A percentile compares a stretch with the other conserved stretches of the same genome.
These are phyloP conservation scores for Ictalurus punctatus DNA, from an alignment of 2,113 vertebrate genomes.

Conservation along the genomic window DNA sequence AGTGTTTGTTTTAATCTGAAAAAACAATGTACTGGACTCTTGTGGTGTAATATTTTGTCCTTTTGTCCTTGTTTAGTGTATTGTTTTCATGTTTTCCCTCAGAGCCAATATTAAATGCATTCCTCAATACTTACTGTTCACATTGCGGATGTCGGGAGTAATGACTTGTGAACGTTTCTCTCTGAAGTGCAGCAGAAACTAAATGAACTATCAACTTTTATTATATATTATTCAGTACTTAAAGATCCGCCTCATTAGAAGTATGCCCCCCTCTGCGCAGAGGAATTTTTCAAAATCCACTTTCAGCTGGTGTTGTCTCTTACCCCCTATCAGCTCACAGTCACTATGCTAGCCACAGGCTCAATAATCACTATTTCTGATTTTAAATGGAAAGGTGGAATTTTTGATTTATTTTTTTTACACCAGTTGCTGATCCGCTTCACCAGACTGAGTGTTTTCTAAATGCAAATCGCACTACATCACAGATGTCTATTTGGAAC, in stretches of 20 bases:
- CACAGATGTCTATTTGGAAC: background rate
- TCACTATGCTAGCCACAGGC: slow-evolving; percentile 85
- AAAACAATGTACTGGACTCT: background rate
- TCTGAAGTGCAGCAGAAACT: slow-evolving; percentile 94
- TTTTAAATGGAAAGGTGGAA: slow-evolving; percentile 31
- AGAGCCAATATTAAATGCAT: slow-evolving; percentile 57
- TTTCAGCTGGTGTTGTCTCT: slow-evolving; percentile 93
- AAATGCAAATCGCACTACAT: background rate
- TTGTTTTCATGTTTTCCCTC: slow-evolving; percentile 45
- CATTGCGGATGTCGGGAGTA: slow-evolving; percentile 90
- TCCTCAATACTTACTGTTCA: slow-evolving; percentile 87
- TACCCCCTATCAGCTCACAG: slow-evolving; percentile 85
- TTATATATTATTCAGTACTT: slow-evolving; percentile 99
- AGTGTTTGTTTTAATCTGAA: background rate
- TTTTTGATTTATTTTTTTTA: slow-evolving; percentile 32
- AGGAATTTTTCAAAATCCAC: slow-evolving; percentile 81
- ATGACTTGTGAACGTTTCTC: slow-evolving; percentile 94
- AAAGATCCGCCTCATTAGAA: slow-evolving; percentile 99
- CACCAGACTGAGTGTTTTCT: background rate
- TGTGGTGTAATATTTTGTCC: background rate
- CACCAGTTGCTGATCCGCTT: background rate
- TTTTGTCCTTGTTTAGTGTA: slow-evolving; percentile 28
- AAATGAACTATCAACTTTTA: slow-evolving; percentile 99
- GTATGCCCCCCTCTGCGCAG: slow-evolving; percentile 88
- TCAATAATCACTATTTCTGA: slow-evolving; percentile 50